Evolutionary conservation across 2,888 invertebrate genomes (phyloP).

Genomic region (Colletes collaris): DNA sequence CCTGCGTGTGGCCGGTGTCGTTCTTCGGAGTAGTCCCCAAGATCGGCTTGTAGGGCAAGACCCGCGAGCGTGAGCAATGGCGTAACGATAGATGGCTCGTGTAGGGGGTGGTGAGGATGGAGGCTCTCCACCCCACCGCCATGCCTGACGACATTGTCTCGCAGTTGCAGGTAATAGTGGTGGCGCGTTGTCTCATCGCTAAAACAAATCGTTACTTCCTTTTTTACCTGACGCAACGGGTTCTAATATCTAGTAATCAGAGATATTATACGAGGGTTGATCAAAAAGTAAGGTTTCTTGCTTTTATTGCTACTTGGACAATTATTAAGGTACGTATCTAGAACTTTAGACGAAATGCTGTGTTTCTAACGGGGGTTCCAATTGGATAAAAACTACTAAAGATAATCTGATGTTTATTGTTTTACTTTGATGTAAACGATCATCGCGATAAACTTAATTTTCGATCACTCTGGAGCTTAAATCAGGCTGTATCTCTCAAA

Average conservation of each 20-base stretch:
- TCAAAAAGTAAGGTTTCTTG: background rate
- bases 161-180: conserved; percentile 97
- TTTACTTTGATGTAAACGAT: too few relatives aligned
- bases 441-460: too few relatives aligned
- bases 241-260: too few relatives aligned
- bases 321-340: too few relatives aligned
- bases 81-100: conserved; percentile 87
- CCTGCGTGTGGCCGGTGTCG: conserved; percentile 79
- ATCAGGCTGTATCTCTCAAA: too few relatives aligned
- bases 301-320: too few relatives aligned
- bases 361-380: too few relatives aligned
- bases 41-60: conserved; percentile 95
- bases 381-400: too few relatives aligned
- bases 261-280: background rate
- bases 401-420: too few relatives aligned
- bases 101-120: conserved; percentile 81
- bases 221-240: background rate
- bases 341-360: too few relatives aligned
- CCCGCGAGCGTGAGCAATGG: conserved; percentile 92
- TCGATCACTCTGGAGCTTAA: too few relatives aligned
- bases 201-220: conserved; percentile 48
- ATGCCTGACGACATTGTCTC: conserved; percentile 90
- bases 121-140: conserved; percentile 82
- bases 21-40: conserved; percentile 90
- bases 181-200: conserved; percentile 95